Evolutionary conservation across 2,888 invertebrate species (phyloP).

Genomic region (Panzeria rudis): DNA sequence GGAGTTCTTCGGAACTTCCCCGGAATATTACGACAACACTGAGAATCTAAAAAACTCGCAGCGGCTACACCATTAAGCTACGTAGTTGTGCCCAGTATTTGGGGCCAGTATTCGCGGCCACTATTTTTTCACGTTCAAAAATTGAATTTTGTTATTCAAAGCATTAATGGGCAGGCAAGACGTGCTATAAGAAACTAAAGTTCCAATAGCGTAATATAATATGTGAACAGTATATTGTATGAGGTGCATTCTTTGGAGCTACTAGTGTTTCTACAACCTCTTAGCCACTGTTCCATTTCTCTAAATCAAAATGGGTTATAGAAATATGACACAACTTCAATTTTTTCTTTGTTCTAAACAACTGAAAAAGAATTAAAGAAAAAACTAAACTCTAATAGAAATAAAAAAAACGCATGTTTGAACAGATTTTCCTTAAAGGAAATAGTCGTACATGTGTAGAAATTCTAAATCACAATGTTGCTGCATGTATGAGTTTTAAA

Average conservation of each 20-base stretch:
- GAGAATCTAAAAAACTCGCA: no score
- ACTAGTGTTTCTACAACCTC: not conserved
- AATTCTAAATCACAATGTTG: conserved; percentile 26
- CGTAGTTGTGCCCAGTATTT: no score
- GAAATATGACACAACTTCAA: conserved; percentile 33
- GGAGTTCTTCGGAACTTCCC: no score
- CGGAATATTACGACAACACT: no score
- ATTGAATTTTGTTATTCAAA: no score
- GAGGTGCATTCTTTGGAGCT: not conserved
- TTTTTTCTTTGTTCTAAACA: conserved; percentile 38
- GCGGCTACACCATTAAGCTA: no score
- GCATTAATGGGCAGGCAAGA: no score
- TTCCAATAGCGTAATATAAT: no score
- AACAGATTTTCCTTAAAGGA: conserved; percentile 36
- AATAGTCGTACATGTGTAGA: conserved; percentile 37
- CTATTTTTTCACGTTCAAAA: no score
- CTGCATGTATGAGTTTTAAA: conserved; percentile 24
- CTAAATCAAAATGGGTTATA: conserved; percentile 12
- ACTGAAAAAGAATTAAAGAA: conserved; percentile 30
- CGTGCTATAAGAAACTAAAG: no score
- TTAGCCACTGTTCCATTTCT: conserved; percentile 5
- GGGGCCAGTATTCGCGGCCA: no score
- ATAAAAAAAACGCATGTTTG: conserved; percentile 15
- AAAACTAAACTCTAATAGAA: not conserved
- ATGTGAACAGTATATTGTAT: no score